A percentile compares a stretch with the other conserved stretches of the same genome.
Evolutionary conservation across 1,140 invertebrate species (phyloP).

Genomic region (Magallana ariakensis): DNA sequence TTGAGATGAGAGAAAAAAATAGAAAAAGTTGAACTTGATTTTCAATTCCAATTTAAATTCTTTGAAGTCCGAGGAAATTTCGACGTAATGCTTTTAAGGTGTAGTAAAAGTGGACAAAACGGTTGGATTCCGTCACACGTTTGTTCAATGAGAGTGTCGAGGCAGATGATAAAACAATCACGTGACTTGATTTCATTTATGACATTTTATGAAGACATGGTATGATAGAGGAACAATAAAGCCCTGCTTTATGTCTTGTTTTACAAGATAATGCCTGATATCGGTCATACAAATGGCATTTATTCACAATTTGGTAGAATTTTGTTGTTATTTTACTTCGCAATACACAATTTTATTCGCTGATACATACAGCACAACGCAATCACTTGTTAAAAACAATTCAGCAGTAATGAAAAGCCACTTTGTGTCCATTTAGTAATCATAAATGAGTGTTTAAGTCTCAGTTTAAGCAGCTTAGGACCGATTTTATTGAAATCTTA

Average conservation of each 20-base stretch:
- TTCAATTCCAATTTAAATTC: slow-evolving; percentile 29
- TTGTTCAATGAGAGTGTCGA: slow-evolving; percentile 19
- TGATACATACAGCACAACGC: slow-evolving; percentile 14
- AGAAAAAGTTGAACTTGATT: not conserved
- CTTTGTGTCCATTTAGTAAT: slow-evolving; percentile 39
- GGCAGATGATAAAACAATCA: slow-evolving; percentile 41
- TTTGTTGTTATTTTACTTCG: slow-evolving; percentile 46
- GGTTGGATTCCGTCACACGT: not conserved
- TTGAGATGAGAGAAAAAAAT: slow-evolving; percentile 12
- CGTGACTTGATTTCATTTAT: slow-evolving; percentile 56
- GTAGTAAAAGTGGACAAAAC: not conserved
- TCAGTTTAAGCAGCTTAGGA: slow-evolving; percentile 26
- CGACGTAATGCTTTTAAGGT: not conserved
- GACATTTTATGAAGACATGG: slow-evolving; percentile 61
- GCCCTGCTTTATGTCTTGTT: slow-evolving; percentile 56
- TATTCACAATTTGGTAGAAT: slow-evolving; percentile 60
- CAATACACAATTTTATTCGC: slow-evolving; percentile 40
- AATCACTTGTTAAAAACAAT: slow-evolving; percentile 17
- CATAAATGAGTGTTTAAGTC: slow-evolving; percentile 42
- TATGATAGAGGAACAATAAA: slow-evolving; percentile 62
- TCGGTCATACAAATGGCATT: slow-evolving; percentile 56
- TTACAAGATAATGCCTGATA: slow-evolving; percentile 60
- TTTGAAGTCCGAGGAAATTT: not conserved
- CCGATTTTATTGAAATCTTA: slow-evolving; percentile 29
- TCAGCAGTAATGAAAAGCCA: slow-evolving; percentile 35